Conservation (phyloP, 2,797 vertebrate species). For the Erpetoichthys calabaricus region DNA sequence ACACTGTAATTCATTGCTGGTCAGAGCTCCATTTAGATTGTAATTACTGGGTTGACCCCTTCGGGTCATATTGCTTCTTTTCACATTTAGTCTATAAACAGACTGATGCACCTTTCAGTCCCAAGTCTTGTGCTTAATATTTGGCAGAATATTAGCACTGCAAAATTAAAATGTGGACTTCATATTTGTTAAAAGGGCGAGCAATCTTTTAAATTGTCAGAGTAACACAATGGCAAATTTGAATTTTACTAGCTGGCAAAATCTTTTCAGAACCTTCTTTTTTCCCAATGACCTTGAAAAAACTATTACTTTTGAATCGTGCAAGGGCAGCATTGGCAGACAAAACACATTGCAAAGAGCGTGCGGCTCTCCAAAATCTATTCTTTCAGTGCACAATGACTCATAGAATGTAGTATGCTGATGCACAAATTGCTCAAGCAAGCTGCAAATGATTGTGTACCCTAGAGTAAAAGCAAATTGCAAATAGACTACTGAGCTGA, state of each 20-base stretch:
- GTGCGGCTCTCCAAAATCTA: background rate
- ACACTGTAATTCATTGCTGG: slow-evolving; percentile 61
- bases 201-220: too few relatives aligned
- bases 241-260: background rate
- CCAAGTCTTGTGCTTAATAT: background rate
- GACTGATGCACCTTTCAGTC: slow-evolving; percentile 51
- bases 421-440: background rate
- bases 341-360: background rate
- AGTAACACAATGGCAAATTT: too few relatives aligned
- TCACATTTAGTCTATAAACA: slow-evolving; percentile 50
- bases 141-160: slow-evolving; percentile 2
- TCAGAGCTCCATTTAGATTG: slow-evolving; percentile 52
- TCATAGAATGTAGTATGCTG: background rate
- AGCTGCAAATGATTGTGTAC: background rate
- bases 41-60: slow-evolving; percentile 45
- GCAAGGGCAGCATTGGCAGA: background rate
- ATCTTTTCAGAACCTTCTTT: background rate
- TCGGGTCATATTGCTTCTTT: slow-evolving; percentile 35
- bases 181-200: too few relatives aligned
- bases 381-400: background rate
- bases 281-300: background rate
- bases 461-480: background rate
- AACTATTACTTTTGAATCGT: too few relatives aligned
- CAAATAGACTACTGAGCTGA: background rate
- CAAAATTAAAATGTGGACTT: background rate